Base-by-base conservation (phyloP, 2,888 invertebrate species). In the Helicoverpa assulta region DNA sequence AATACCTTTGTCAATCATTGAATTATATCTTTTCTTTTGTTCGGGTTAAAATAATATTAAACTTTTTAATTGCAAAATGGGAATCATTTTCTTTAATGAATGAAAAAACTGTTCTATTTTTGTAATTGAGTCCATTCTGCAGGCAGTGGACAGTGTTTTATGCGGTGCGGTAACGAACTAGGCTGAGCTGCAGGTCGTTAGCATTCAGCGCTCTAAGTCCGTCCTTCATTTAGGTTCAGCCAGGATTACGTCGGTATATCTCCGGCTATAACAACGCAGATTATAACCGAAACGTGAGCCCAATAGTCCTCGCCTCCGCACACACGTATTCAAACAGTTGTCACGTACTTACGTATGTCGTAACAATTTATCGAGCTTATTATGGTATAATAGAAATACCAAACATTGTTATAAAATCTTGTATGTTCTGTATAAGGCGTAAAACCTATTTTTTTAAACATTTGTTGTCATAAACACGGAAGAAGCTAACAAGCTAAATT, bases 161-260 rank as follows among this genome's bases (percentile, higher is more conserved):
- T 78, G 57, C 63, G 61, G 63, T 69, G 55, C 56, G 66, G 72
- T 70, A 79, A 81, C 71, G 77, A 80, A 77, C 76, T 73, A 73
- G 80, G 70, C 76, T 82, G 76, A 56, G 63, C 61, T 70, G 70
- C 75, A 61, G 76, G 74, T 88, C 88, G 85, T 92, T 90, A 88
- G 86, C 86, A 89, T 90, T 89, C 86, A 89, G 86, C 76, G 82
- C 79, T 73, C 79, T 75, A 83, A 86, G 81, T 78, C 78, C 82
- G 81, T 78, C 80, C 83, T 82, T 81, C 80, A 83, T 78, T 83
- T 78, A 80, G 81, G 84, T 84, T 82, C 88, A 87, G 86, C 74
- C 82, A 69, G 76, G 84, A 88, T 89, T 88, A 89, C 85, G 51
- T 51, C 52, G 26, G 62, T 18, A 59, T 74, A 78, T 73, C 73